phyloP scores from a whole-genome alignment of 23 tunicate species.

The Corella eumyota region DNA sequence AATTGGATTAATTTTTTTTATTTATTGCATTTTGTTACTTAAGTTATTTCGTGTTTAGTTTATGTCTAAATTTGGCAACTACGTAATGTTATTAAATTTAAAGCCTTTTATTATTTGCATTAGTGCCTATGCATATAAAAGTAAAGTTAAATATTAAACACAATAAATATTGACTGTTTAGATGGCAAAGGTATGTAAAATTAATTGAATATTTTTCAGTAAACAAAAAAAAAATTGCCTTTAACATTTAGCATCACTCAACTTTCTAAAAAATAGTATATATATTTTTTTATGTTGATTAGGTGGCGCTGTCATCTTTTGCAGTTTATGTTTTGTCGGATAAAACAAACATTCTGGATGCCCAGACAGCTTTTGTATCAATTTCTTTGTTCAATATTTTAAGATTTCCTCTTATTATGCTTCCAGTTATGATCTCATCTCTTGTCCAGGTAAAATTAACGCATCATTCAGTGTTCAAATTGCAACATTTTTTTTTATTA shows the following conservation, averaged over 20 bases:
- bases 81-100: too few relatives aligned
- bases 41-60: background rate
- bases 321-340: conserved; percentile 90
- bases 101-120: too few relatives aligned
- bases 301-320: conserved; percentile 76
- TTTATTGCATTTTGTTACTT: background rate
- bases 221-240: background rate
- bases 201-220: too few relatives aligned
- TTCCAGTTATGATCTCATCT: conserved; percentile 80
- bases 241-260: background rate
- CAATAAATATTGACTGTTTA: too few relatives aligned
- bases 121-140: too few relatives aligned
- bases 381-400: conserved; percentile 87
- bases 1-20: background rate
- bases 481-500: too few relatives aligned
- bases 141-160: too few relatives aligned
- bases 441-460: conserved; percentile 54
- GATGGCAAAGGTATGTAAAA: too few relatives aligned
- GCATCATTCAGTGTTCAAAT: background rate
- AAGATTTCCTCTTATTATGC: conserved; percentile 80
- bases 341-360: conserved; percentile 39
- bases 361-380: conserved; percentile 88
- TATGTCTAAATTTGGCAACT: background rate
- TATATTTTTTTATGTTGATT: background rate
- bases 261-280: background rate